phyloP scores from a whole-genome alignment of 2,113 vertebrate species.

The Myotis brandtii region DNA sequence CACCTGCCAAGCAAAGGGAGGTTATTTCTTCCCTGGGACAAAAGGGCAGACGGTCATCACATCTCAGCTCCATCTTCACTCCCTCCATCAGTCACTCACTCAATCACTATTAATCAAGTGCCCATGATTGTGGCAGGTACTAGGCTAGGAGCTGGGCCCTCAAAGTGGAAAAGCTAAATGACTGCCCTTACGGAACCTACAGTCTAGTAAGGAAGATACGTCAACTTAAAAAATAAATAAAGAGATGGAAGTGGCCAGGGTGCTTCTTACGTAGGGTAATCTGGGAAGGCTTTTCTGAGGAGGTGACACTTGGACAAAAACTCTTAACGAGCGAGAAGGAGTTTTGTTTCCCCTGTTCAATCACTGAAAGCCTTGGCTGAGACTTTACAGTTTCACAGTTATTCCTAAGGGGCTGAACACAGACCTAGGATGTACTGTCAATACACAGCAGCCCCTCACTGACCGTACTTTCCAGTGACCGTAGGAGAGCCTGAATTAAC shows the following conservation, averaged over 20 bases:
- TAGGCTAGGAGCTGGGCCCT: neutral
- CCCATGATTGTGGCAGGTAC: neutral
- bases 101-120: neutral
- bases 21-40: neutral
- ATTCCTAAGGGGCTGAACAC: neutral
- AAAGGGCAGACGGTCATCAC: too few species aligned
- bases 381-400: neutral
- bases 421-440: neutral
- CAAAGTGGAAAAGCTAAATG: neutral
- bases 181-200: neutral
- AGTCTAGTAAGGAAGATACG: neutral
- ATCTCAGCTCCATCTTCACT: neutral
- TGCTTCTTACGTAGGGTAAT: neutral
- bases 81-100: neutral
- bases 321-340: neutral
- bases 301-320: neutral
- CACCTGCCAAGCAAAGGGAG: slow-evolving; percentile 87
- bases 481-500: neutral
- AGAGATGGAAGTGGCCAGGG: neutral
- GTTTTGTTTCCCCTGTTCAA: neutral
- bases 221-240: neutral
- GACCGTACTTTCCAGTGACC: neutral
- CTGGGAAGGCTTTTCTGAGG: neutral
- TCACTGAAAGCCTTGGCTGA: neutral
- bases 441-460: rapidly evolving